Conservation (phyloP, 2,113 vertebrate species). For the Zingel zingel region DNA sequence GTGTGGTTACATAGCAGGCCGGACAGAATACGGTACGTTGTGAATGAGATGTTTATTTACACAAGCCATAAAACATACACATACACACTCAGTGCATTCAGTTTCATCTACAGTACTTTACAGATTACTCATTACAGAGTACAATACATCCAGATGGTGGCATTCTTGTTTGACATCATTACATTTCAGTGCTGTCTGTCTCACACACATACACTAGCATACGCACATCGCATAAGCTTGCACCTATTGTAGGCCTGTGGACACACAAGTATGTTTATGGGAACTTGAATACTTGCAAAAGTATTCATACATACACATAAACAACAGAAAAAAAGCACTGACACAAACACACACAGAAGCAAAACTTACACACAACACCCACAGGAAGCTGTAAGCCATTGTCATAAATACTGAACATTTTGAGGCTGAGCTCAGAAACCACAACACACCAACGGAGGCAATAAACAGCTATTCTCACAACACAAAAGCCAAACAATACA, state of each 20-base stretch:
- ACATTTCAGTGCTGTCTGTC: slow-evolving; percentile 45
- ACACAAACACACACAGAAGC: background rate
- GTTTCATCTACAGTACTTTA: slow-evolving; percentile 64
- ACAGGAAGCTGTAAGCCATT: slow-evolving; percentile 46
- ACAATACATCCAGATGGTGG: slow-evolving; percentile 49
- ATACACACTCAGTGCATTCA: slow-evolving; percentile 65
- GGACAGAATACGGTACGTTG: slow-evolving; percentile 16
- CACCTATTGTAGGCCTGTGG: background rate
- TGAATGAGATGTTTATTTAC: slow-evolving; percentile 72
- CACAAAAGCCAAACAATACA: background rate
- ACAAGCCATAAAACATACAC: slow-evolving; percentile 49
- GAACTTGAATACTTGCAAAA: background rate
- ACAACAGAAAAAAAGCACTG: background rate
- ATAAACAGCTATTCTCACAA: slow-evolving; percentile 40
- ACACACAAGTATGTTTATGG: background rate
- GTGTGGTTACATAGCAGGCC: slow-evolving; percentile 23
- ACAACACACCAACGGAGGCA: slow-evolving; percentile 9
- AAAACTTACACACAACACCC: background rate
- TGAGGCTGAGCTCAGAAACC: slow-evolving; percentile 21
- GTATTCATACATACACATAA: background rate
- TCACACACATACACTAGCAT: background rate
- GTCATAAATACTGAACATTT: slow-evolving; percentile 38
- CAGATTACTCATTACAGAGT: slow-evolving; percentile 29
- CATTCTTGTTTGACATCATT: slow-evolving; percentile 49
- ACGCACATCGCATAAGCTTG: background rate